These are phyloP conservation scores for Otis tarda DNA, from an alignment of 2,113 vertebrate genomes.

Conservation along the genomic window DNA sequence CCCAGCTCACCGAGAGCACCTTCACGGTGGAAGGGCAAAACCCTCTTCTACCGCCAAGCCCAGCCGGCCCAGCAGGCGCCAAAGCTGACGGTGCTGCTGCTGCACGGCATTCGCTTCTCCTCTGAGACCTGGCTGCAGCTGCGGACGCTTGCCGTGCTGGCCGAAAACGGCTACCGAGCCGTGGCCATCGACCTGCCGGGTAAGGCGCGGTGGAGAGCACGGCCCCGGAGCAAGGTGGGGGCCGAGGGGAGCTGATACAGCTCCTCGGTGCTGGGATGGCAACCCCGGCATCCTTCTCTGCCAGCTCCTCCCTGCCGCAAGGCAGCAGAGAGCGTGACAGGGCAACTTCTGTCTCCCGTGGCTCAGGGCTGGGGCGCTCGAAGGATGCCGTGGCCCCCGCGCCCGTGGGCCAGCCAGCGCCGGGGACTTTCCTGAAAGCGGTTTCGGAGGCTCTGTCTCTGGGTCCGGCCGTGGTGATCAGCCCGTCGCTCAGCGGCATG, in stretches of 20 bases:
- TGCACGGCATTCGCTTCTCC: constrained; percentile 94
- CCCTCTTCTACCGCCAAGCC: constrained; percentile 86
- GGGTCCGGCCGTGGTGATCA: constrained; percentile 85
- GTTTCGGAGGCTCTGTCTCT: constrained; percentile 82
- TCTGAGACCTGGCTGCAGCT: constrained; percentile 89
- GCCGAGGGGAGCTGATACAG: rapidly evolving
- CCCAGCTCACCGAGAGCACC: constrained; percentile 72
- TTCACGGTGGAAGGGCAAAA: constrained; percentile 76
- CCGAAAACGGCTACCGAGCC: constrained; percentile 83
- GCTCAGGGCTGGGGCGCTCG: constrained; percentile 85
- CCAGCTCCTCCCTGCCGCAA: not conserved
- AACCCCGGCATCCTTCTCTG: not conserved
- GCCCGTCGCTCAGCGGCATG: constrained; percentile 96
- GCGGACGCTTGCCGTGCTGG: constrained; percentile 82
- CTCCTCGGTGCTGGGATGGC: not conserved
- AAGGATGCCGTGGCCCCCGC: constrained; percentile 80
- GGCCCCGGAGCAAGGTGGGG: rapidly evolving
- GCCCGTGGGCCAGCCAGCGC: constrained; percentile 79
- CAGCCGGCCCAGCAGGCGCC: constrained; percentile 52
- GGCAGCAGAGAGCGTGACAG: not conserved
- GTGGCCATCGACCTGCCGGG: constrained; percentile 93
- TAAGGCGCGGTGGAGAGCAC: constrained; percentile 23
- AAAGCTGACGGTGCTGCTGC: constrained; percentile 80
- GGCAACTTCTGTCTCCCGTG: not conserved
- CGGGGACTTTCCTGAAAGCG: constrained; percentile 80